phyloP scores from a whole-genome alignment of 1,140 invertebrate genomes.

The Gryllus bimaculatus region DNA sequence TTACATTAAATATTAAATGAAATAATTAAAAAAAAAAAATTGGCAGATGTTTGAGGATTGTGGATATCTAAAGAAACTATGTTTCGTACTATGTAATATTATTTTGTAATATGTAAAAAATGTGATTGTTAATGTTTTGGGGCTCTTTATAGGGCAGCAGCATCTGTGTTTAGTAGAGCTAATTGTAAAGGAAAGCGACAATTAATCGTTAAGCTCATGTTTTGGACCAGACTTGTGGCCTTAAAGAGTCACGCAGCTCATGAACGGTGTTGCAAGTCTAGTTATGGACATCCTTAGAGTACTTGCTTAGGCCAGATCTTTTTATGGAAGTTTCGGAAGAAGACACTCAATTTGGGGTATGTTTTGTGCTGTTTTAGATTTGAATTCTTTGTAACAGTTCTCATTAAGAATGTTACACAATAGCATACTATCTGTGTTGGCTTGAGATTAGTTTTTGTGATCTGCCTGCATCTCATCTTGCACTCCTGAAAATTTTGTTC shows the following conservation, averaged over 20 bases:
- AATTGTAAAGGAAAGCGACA: constrained; percentile 98
- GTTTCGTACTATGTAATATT: too few species aligned
- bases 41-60: too few species aligned
- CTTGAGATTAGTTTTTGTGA: too few species aligned
- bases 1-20: too few species aligned
- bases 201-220: constrained; percentile 99
- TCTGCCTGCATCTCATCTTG: too few species aligned
- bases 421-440: too few species aligned
- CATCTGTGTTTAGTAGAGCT: constrained; percentile 96
- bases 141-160: constrained; percentile 64
- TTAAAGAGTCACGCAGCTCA: constrained; percentile 79
- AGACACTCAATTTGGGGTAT: constrained; percentile 66
- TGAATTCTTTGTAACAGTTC: background rate
- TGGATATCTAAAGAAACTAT: too few species aligned
- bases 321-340: constrained; percentile 88
- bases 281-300: constrained; percentile 98
- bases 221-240: constrained; percentile 82
- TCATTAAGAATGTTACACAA: background rate
- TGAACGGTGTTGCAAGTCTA: constrained; percentile 88
- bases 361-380: constrained; percentile 15
- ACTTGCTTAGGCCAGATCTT: constrained; percentile 82
- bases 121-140: background rate
- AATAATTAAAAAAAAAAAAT: too few species aligned
- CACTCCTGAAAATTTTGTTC: too few species aligned
- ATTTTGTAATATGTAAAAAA: too few species aligned